Conservation (phyloP, 2,797 vertebrate species). For the Borostomias antarcticus region DNA sequence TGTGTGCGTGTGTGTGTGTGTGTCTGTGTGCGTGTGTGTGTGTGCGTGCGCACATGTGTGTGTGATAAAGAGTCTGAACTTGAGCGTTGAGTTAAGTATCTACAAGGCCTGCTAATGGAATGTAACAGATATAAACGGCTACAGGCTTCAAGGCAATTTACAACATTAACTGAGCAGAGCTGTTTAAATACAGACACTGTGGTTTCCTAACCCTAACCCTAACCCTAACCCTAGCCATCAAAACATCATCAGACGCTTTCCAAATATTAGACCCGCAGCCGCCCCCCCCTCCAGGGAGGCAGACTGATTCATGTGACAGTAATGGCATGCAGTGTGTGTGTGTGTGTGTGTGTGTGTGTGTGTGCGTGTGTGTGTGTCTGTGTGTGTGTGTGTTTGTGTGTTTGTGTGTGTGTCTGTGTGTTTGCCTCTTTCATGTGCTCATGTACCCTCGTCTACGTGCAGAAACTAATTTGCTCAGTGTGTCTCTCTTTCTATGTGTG, state of each 20-base stretch:
- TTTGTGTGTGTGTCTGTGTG: not conserved
- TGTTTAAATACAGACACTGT: not conserved
- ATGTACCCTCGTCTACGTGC: not conserved
- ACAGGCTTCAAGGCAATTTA: not conserved
- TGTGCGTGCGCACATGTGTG: not conserved
- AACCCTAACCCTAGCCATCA: too few species aligned
- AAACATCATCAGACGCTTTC: constrained; percentile 21
- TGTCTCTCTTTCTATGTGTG: constrained; percentile 17
- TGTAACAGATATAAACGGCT: not conserved
- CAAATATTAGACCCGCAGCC: constrained; percentile 14
- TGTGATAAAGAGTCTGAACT: not conserved
- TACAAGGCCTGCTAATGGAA: not conserved
- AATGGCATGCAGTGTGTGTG: constrained; percentile 22
- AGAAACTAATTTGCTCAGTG: not conserved
- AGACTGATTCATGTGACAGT: constrained; percentile 21
- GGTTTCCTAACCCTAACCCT: too few species aligned
- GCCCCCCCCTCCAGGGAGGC: constrained; percentile 31
- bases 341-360: constrained; percentile 21
- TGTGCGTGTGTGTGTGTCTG: constrained; percentile 10
- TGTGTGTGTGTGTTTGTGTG: not conserved
- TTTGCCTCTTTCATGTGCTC: not conserved
- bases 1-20: not conserved
- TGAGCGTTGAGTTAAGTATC: too few species aligned
- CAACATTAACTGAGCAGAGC: not conserved
- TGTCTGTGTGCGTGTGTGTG: not conserved